These are phyloP conservation scores for Cosmia pyralina DNA, from an alignment of 2,888 invertebrate genomes.

Conservation along the genomic window DNA sequence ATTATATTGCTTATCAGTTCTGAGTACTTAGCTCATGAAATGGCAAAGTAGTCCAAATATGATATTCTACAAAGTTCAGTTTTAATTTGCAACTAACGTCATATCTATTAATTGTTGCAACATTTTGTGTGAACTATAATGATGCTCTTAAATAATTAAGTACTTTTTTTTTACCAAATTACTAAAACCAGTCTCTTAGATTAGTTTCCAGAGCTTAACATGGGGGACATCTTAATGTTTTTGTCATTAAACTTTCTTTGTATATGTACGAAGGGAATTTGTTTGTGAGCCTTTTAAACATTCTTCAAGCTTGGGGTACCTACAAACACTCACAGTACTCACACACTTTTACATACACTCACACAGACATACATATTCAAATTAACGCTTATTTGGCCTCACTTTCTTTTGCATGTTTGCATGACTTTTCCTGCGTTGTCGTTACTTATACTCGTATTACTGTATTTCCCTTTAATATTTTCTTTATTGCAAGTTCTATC, in stretches of 20 bases:
- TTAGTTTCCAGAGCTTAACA: conserved; percentile 18
- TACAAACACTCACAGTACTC: conserved; percentile 4
- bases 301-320: conserved; percentile 22
- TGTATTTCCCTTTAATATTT: not conserved
- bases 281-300: conserved; percentile 18
- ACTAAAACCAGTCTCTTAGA: conserved; percentile 34
- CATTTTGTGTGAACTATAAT: conserved; percentile 37
- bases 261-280: conserved; percentile 9
- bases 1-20: conserved; percentile 19
- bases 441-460: not conserved
- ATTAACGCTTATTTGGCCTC: conserved; percentile 43
- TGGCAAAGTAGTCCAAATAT: conserved; percentile 5
- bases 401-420: conserved; percentile 44
- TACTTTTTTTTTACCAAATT: conserved; percentile 7
- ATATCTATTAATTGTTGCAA: conserved; percentile 45
- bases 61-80: conserved; percentile 10
- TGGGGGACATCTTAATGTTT: not conserved
- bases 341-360: conserved; percentile 17
- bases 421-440: conserved; percentile 30
- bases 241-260: not conserved
- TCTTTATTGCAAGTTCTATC: not conserved
- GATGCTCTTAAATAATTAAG: conserved; percentile 17
- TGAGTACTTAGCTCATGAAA: not conserved
- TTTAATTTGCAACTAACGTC: conserved; percentile 31
- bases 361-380: conserved; percentile 13